Conservation (phyloP, 2,113 vertebrate genomes). For the Edolisoma coerulescens region DNA sequence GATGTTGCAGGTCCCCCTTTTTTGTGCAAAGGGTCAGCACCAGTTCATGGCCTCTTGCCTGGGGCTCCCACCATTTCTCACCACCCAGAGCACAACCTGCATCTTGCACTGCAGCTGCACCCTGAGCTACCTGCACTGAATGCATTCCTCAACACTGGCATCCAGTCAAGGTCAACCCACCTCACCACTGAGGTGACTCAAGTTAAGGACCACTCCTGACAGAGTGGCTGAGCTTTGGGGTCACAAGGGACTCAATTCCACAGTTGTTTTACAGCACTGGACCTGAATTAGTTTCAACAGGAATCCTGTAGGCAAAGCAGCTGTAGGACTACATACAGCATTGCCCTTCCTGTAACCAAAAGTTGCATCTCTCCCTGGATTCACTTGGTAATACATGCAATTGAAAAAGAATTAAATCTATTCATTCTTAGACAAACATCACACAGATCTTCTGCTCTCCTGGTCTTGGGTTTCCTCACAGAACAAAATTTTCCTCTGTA, state of each 20-base stretch:
- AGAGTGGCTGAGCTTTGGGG: no score
- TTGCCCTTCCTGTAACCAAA: neutral
- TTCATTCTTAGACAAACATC: neutral
- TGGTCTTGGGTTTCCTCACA: neutral
- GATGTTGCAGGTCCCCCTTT: no score
- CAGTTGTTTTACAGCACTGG: neutral
- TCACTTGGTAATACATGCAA: neutral
- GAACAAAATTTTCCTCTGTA: neutral
- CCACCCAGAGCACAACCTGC: no score
- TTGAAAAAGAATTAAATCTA: neutral
- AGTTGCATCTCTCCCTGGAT: neutral
- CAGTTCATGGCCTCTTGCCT: no score
- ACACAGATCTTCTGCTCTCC: neutral
- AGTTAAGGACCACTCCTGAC: no score
- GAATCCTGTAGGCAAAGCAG: neutral
- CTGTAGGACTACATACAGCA: neutral
- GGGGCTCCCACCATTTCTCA: no score
- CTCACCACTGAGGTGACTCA: no score
- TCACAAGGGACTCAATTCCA: neutral
- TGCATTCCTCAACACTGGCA: no score
- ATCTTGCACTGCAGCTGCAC: no score
- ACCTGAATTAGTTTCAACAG: neutral
- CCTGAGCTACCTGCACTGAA: no score
- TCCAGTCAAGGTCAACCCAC: no score
- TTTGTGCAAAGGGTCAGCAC: no score